Conservation (phyloP, 2,797 vertebrate species). For the Enteromius afrohamiltoni region DNA sequence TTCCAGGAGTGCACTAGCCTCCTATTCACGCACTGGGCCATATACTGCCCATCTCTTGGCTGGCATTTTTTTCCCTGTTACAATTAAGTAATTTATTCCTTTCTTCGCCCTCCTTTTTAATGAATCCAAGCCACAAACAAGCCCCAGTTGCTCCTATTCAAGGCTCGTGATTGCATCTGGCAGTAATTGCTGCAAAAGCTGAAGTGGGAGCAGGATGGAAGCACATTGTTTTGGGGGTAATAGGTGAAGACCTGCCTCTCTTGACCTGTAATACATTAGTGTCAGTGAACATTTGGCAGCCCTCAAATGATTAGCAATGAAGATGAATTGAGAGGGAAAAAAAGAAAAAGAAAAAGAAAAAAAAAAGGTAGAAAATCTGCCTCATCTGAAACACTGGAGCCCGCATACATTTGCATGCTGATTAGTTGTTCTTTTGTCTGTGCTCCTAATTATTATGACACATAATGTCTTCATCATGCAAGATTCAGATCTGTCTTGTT, state of each 20-base stretch:
- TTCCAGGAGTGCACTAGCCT: conserved; percentile 86
- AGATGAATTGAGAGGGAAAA: conserved; percentile 90
- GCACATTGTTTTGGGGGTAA: conserved; percentile 92
- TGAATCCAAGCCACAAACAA: conserved; percentile 94
- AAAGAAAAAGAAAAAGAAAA: conserved; percentile 66
- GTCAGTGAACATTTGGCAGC: conserved; percentile 94
- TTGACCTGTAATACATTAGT: conserved; percentile 96
- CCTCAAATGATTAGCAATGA: conserved; percentile 95
- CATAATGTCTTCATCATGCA: conserved; percentile 92
- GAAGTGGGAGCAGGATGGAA: conserved; percentile 90
- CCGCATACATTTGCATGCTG: conserved; percentile 94
- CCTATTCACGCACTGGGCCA: conserved; percentile 83
- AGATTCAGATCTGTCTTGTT: conserved; percentile 92
- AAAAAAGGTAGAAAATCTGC: conserved; percentile 82
- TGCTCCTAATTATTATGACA: conserved; percentile 97
- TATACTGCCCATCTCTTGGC: conserved; percentile 89
- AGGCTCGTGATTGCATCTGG: conserved; percentile 94
- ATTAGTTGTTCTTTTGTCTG: conserved; percentile 97
- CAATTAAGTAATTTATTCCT: conserved; percentile 96
- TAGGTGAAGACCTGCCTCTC: conserved; percentile 94
- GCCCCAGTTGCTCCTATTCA: conserved; percentile 92
- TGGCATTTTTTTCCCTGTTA: conserved; percentile 87
- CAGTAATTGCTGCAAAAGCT: conserved; percentile 91
- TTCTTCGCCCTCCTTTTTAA: conserved; percentile 93
- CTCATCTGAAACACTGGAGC: conserved; percentile 90